phyloP scores from a whole-genome alignment of 2,888 invertebrate species.

The Acleris holmiana region DNA sequence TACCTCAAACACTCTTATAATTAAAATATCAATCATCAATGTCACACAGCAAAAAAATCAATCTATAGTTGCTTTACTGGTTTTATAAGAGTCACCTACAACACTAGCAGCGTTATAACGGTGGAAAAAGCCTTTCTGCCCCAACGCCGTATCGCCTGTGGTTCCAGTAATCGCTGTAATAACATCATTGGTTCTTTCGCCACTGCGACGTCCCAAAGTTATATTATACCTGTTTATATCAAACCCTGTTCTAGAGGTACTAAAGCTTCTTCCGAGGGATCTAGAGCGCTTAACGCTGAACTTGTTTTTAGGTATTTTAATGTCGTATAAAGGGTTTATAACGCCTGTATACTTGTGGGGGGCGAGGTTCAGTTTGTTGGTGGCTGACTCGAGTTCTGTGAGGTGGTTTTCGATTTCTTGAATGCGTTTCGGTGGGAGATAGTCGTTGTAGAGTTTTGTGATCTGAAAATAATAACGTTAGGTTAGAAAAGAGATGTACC shows the following conservation, averaged over 20 bases:
- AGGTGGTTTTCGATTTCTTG: constrained; percentile 51
- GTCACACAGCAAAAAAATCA: constrained; percentile 37
- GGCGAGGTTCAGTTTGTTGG: constrained; percentile 40
- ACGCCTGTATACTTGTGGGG: constrained; percentile 64
- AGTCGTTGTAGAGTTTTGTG: constrained; percentile 58
- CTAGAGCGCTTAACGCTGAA: constrained; percentile 73
- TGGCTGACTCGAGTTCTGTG: constrained; percentile 46
- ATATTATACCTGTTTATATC: constrained; percentile 70
- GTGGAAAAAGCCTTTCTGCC: constrained; percentile 67
- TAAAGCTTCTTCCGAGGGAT: constrained; percentile 69
- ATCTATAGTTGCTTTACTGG: constrained; percentile 70
- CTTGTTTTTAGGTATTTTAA: constrained; percentile 70
- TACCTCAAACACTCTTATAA: too few species aligned
- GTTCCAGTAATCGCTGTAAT: constrained; percentile 68
- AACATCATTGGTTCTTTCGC: constrained; percentile 71
- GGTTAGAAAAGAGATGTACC: too few species aligned
- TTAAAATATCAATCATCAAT: neutral
- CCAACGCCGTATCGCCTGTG: constrained; percentile 68
- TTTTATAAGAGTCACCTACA: constrained; percentile 71
- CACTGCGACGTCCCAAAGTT: constrained; percentile 63
- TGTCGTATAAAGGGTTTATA: constrained; percentile 74
- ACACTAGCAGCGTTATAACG: constrained; percentile 61
- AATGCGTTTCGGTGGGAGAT: constrained; percentile 57
- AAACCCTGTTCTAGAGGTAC: constrained; percentile 57
- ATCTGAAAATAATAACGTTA: constrained; percentile 48